Conservation (phyloP, 2,113 vertebrate species). For the Halichoerus grypus region DNA sequence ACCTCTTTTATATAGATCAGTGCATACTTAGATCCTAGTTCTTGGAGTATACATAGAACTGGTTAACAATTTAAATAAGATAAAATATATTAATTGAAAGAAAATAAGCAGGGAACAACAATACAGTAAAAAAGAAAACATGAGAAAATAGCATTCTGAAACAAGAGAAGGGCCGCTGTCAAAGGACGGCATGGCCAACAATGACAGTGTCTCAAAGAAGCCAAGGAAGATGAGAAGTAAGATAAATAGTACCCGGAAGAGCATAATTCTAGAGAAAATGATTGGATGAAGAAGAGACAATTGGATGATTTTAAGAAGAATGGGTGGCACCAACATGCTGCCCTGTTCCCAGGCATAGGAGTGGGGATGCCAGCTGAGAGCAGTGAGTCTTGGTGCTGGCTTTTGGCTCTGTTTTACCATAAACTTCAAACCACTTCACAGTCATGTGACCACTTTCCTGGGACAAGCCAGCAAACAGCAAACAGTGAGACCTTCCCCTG, state of each 20-base stretch:
- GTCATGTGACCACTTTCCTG: background rate
- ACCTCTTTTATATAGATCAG: background rate
- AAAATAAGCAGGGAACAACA: background rate
- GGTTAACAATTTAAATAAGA: background rate
- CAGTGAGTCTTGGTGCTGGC: background rate
- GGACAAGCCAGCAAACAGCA: background rate
- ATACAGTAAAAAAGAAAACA: background rate
- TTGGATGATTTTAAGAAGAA: background rate
- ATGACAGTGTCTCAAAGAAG: background rate
- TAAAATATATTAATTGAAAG: background rate
- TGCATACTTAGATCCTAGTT: background rate
- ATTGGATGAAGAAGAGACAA: background rate
- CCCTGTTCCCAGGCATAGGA: background rate
- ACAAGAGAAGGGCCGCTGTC: background rate
- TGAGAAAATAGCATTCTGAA: background rate
- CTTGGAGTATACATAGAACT: background rate
- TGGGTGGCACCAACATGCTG: background rate
- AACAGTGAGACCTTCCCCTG: background rate
- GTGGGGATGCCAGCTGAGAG: background rate
- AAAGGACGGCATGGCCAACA: background rate
- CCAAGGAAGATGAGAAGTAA: background rate
- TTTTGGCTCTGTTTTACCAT: background rate
- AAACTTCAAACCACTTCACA: background rate
- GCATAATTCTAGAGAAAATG: background rate
- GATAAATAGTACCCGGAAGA: background rate